Conservation (phyloP, 2,797 vertebrate genomes). For the Chrosomus eos region DNA sequence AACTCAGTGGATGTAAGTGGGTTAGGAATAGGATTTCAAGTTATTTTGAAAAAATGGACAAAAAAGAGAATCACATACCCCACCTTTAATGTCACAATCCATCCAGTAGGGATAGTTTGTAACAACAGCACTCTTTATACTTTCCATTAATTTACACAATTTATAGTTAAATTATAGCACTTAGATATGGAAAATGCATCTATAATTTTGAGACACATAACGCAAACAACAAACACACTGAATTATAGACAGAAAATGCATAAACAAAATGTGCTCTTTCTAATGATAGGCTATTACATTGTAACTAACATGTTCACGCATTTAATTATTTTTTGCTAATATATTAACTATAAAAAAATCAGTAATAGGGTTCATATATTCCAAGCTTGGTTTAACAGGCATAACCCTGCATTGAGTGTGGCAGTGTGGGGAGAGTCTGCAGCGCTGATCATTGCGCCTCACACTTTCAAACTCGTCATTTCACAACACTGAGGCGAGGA, state of each 20-base stretch:
- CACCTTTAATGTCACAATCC: too few species aligned
- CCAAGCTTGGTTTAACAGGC: not conserved
- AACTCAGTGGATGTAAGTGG: too few species aligned
- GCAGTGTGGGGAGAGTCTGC: slow-evolving; percentile 46
- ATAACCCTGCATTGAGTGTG: not conserved
- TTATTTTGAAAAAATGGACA: too few species aligned
- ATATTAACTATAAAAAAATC: too few species aligned
- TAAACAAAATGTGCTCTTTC: not conserved
- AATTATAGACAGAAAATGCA: not conserved
- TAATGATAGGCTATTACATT: not conserved
- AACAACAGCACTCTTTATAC: not conserved
- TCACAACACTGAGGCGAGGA: slow-evolving; percentile 72
- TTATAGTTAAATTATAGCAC: not conserved
- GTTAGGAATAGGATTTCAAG: too few species aligned
- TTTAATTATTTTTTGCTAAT: not conserved
- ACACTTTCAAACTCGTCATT: slow-evolving; percentile 80
- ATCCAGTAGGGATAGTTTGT: not conserved
- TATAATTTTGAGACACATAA: not conserved
- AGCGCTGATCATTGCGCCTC: slow-evolving; percentile 79
- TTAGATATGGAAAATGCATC: not conserved
- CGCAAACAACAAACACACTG: not conserved
- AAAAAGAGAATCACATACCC: too few species aligned
- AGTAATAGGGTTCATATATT: not conserved
- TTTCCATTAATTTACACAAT: not conserved
- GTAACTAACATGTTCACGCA: not conserved